phyloP scores from a whole-genome alignment of 1,140 invertebrate species.

The Drosophila pandora region DNA sequence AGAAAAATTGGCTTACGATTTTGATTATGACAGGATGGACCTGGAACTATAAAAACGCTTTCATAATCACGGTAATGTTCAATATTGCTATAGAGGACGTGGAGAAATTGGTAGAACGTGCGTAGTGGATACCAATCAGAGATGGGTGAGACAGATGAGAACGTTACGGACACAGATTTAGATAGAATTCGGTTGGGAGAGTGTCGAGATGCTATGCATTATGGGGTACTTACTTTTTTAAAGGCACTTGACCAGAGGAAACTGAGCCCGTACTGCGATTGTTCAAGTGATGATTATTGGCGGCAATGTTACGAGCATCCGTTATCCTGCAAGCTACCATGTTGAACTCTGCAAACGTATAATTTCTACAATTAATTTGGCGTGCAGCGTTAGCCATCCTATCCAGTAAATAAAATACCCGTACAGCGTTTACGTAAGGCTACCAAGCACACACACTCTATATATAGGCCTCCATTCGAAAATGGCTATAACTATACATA shows the following conservation, averaged over 20 bases:
- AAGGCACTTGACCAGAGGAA: conserved; percentile 97
- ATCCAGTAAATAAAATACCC: conserved; percentile 79
- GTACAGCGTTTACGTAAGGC: conserved; percentile 33
- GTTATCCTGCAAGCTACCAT: conserved; percentile 98
- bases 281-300: conserved; percentile 86
- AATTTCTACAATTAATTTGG: conserved; percentile 87
- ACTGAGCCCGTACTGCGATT: conserved; percentile 83
- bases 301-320: conserved; percentile 94
- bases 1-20: conserved; percentile 79
- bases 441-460: conserved; percentile 68
- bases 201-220: neutral
- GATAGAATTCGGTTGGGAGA: neutral
- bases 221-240: conserved; percentile 95
- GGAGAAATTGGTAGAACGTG: conserved; percentile 44
- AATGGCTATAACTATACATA: conserved; percentile 41
- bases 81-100: conserved; percentile 83
- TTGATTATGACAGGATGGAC: conserved; percentile 85
- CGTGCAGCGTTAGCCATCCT: conserved; percentile 83
- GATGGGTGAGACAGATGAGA: conserved; percentile 37
- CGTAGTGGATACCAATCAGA: conserved; percentile 59
- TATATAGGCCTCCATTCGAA: conserved; percentile 34
- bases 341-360: conserved; percentile 95
- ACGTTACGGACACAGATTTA: conserved; percentile 12
- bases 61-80: conserved; percentile 89
- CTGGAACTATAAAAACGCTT: conserved; percentile 90